Percentiles rank a stretch among this genome's conserved stretches.
Evolutionary conservation across 2,888 invertebrate species (phyloP).

Genomic region (Physocephala rufipes): DNA sequence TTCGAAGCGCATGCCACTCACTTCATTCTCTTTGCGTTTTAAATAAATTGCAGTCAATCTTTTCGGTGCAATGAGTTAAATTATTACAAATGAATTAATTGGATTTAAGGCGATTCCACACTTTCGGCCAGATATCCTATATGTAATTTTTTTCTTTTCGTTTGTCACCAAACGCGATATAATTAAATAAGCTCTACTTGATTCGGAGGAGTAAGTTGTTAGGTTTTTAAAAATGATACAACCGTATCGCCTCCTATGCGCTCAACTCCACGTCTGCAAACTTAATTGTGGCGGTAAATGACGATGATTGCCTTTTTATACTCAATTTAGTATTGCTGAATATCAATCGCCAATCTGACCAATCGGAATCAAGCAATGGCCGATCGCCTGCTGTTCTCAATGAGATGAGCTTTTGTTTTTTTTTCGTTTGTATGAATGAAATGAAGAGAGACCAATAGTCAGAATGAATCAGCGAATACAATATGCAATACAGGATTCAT

Average conservation of each 20-base stretch:
- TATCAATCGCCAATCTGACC: conserved; percentile 54
- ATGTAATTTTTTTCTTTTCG: too few relatives aligned
- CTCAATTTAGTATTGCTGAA: conserved; percentile 61
- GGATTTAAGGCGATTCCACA: conserved; percentile 50
- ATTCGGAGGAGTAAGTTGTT: conserved; percentile 6
- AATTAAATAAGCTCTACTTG: conserved; percentile 40
- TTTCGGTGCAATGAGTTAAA: conserved; percentile 45
- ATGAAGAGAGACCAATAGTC: not conserved
- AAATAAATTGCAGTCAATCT: conserved; percentile 11
- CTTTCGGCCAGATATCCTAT: conserved; percentile 34
- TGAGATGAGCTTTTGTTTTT: conserved; percentile 7
- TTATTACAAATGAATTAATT: conserved; percentile 62
- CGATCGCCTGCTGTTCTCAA: conserved; percentile 49
- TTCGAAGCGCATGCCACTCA: conserved; percentile 31
- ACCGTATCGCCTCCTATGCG: conserved; percentile 42
- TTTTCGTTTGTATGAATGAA: conserved; percentile 19
- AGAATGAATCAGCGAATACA: conserved; percentile 16
- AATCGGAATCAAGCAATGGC: conserved; percentile 62
- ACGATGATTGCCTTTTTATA: conserved; percentile 75
- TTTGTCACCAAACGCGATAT: conserved; percentile 42
- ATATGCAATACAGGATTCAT: too few relatives aligned
- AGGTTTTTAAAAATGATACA: not conserved
- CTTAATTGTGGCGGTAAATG: conserved; percentile 66
- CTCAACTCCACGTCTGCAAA: conserved; percentile 59
- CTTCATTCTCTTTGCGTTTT: conserved; percentile 21